phyloP scores from a whole-genome alignment of 2,797 vertebrate genomes.

The Gallinago nigripennis region DNA sequence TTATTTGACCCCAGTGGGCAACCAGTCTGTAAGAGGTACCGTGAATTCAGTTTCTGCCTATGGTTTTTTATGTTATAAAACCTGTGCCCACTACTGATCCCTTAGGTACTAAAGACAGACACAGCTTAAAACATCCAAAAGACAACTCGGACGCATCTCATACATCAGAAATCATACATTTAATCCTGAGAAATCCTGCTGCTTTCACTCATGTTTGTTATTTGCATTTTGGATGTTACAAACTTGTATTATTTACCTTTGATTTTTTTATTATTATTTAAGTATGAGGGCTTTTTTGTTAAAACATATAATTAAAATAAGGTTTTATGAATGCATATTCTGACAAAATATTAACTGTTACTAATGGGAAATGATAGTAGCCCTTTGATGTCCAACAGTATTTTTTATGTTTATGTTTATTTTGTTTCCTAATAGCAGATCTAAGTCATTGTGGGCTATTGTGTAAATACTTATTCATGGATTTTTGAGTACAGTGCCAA shows the following conservation, averaged over 20 bases:
- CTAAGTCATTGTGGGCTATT: neutral
- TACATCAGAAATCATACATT: neutral
- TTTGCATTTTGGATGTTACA: neutral
- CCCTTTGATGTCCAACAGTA: neutral
- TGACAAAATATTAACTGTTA: neutral
- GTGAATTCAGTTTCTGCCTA: neutral
- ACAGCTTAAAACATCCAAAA: neutral
- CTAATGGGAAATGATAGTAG: neutral
- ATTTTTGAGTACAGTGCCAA: neutral
- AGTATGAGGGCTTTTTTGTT: neutral
- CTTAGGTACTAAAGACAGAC: neutral
- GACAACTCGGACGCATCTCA: neutral
- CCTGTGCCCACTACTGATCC: neutral
- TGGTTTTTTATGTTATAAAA: neutral
- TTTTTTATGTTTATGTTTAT: neutral
- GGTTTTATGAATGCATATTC: neutral
- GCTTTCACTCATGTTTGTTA: neutral
- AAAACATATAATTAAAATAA: neutral
- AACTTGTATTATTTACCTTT: neutral
- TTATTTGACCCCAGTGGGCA: neutral
- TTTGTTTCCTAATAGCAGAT: constrained; percentile 23
- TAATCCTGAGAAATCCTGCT: neutral
- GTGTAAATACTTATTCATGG: neutral
- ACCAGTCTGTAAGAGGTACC: neutral
- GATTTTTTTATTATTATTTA: neutral